These are phyloP conservation scores for Cheirogaleus medius DNA, from an alignment of 2,113 vertebrate genomes.

Conservation along the genomic window DNA sequence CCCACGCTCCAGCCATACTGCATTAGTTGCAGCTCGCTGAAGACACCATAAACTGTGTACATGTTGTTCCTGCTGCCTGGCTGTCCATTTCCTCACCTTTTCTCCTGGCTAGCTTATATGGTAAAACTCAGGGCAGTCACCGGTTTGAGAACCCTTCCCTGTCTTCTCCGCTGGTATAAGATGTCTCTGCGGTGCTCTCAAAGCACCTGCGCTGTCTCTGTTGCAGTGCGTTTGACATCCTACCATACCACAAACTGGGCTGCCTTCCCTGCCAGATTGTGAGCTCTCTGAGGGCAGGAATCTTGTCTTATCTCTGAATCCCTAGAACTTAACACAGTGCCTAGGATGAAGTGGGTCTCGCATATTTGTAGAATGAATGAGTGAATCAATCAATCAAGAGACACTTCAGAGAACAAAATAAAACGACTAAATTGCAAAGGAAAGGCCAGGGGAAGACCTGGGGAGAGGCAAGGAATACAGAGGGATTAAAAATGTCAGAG, in stretches of 20 bases:
- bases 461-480: neutral
- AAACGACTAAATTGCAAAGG: neutral
- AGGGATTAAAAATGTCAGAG: neutral
- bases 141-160: neutral
- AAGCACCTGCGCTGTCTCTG: neutral
- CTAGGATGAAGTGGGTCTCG: neutral
- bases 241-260: neutral
- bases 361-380: neutral
- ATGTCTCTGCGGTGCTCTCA: neutral
- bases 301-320: neutral
- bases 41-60: accelerated
- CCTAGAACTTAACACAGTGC: neutral
- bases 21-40: neutral
- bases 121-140: neutral
- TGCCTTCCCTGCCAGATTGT: neutral
- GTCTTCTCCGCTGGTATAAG: neutral
- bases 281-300: neutral
- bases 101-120: neutral
- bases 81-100: neutral
- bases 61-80: neutral
- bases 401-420: neutral
- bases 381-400: neutral
- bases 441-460: neutral
- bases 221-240: neutral
- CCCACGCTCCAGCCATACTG: neutral